Evolutionary conservation across 2,888 invertebrate genomes (phyloP), one percentile per base, ranked within the genome.

Genomic region (Tigriopus californicus): DNA sequence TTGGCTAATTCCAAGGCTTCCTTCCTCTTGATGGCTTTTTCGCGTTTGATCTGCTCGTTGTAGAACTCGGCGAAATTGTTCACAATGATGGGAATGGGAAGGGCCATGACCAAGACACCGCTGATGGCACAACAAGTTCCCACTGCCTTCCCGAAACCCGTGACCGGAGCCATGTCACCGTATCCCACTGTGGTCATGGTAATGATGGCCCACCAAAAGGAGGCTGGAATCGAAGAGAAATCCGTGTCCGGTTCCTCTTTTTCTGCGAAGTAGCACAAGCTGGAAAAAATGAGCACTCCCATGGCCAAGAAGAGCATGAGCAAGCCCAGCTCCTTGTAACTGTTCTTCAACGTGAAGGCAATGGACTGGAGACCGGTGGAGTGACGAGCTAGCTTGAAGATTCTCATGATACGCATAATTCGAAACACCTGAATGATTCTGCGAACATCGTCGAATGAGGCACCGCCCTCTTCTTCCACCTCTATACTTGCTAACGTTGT

Each of bases 71-170:
- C 75, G 67, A 76, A 76, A 67, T 76, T 76, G 69, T 76, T 76
- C 58, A 77, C 77, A 67, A 78, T 77, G 67, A 77, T 77, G 62
- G 77, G 77, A 67, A 78, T 77, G 63, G 77, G 77, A 62, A 77
- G 70, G 57, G 77, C 77, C 66, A 77, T 73, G 66, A 77, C 76
- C 66, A 78, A 69, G 60, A 77, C 77, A 60, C 77, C 77, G 66
- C 76, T 76, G 64, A 77, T 73, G 68, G 76, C 76, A 66, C 77
- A 77, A 65, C 75, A 73, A 63, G 73, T 72, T 62, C 77, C 77
- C 22, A 77, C 75, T 58, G 76, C 64, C 66, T 76, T 77, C 40
- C 77, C 77, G 57, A 73, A 66, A 10, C 70, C 67, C 10, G 76
- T 76, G 52, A 67, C 72, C 8, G 77, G 77, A 62, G 68, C 71